A percentile compares a stretch with the other conserved stretches of the same genome.
These are phyloP conservation scores for Melitaea cinxia DNA, from an alignment of 1,140 invertebrate species.

Conservation along the genomic window DNA sequence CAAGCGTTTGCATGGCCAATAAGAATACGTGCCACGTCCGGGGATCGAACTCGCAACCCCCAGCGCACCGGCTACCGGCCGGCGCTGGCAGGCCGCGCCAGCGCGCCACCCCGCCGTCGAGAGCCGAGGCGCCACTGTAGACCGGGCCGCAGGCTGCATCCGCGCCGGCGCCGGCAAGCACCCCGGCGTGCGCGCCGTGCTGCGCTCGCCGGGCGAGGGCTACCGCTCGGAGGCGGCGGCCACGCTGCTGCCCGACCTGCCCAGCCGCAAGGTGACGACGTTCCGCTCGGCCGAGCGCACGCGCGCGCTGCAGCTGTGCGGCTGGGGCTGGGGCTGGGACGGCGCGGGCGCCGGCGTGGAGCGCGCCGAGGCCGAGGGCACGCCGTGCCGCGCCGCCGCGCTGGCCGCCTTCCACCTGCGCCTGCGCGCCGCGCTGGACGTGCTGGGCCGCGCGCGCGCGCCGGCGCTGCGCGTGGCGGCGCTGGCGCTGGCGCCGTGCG, in stretches of 20 bases:
- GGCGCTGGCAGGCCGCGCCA: not conserved
- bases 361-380: slow-evolving; percentile 84
- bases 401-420: slow-evolving; percentile 95
- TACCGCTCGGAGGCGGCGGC: slow-evolving; percentile 83
- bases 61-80: no score
- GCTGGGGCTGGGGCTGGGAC: slow-evolving; percentile 91
- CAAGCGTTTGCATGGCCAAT: no score
- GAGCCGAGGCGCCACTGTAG: not conserved
- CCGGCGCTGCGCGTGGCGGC: slow-evolving; percentile 87
- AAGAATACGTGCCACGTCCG: no score
- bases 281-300: slow-evolving; percentile 87
- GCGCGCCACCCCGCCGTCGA: not conserved
- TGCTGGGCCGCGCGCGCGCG: slow-evolving; percentile 85
- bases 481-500: slow-evolving; percentile 94
- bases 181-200: slow-evolving; percentile 86
- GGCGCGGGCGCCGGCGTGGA: slow-evolving; percentile 82
- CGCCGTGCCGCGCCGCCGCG: slow-evolving; percentile 92
- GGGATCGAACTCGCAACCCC: no score
- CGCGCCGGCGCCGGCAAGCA: slow-evolving; percentile 83
- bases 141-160: slow-evolving; percentile 79
- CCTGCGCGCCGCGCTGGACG: slow-evolving; percentile 91
- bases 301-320: slow-evolving; percentile 91
- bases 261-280: slow-evolving; percentile 64
- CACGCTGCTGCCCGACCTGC: slow-evolving; percentile 81
- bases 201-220: slow-evolving; percentile 70